A percentile compares a stretch with the other conserved stretches of the same genome.
Evolutionary conservation across 2,797 vertebrate genomes (phyloP).

Genomic region (Trachurus trachurus): DNA sequence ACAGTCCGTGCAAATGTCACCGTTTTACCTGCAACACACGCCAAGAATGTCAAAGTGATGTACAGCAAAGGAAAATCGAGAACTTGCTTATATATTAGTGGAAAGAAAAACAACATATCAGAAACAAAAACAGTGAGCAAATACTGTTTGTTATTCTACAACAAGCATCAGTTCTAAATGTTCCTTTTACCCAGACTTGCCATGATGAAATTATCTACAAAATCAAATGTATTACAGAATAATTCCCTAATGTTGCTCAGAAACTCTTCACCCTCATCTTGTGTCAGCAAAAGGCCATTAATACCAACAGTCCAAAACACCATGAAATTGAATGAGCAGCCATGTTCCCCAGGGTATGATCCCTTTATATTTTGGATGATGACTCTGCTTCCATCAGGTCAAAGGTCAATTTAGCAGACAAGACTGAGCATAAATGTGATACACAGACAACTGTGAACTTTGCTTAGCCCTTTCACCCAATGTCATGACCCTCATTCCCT

Average conservation of each 20-base stretch:
- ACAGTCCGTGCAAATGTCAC: constrained; percentile 88
- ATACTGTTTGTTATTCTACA: background rate
- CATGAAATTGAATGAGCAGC: background rate
- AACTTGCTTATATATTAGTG: background rate
- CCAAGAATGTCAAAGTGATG: background rate
- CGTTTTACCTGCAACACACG: constrained; percentile 90
- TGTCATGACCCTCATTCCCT: background rate
- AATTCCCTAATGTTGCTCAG: background rate
- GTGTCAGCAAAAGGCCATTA: background rate
- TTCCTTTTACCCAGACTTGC: background rate
- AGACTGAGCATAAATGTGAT: background rate
- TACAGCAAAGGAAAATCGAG: background rate
- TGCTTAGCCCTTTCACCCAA: background rate
- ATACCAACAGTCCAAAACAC: too few species aligned
- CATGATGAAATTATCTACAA: background rate
- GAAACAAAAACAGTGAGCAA: background rate
- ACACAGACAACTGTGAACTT: background rate
- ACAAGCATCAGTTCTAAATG: background rate
- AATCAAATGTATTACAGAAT: background rate
- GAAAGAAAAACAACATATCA: background rate
- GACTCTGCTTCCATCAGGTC: background rate
- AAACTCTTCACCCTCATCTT: background rate
- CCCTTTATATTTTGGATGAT: background rate
- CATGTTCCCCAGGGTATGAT: background rate
- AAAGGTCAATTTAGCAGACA: background rate